Conservation (phyloP, 2,797 vertebrate genomes). For the Aplochiton taeniatus region DNA sequence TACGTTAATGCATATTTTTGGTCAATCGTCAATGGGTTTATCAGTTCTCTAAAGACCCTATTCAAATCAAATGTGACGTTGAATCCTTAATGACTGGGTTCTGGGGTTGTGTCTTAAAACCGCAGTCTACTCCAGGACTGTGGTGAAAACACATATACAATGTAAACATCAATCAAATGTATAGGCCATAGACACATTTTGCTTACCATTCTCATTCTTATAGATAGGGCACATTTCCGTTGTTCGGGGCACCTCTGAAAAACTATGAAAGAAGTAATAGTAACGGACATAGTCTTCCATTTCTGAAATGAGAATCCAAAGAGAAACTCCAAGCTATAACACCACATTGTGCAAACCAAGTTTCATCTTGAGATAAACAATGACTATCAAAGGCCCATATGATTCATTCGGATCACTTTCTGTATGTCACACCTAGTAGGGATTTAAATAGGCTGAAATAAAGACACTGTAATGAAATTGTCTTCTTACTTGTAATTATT, state of each 20-base stretch:
- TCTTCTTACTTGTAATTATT: background rate
- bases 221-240: conserved; percentile 60
- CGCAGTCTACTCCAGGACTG: too few species aligned
- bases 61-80: too few species aligned
- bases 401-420: too few species aligned
- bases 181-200: background rate
- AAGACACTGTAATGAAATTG: conserved; percentile 30
- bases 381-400: too few species aligned
- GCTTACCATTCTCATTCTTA: conserved; percentile 61
- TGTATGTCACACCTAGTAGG: background rate
- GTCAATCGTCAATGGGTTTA: too few species aligned
- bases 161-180: background rate
- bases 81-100: too few species aligned
- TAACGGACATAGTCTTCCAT: conserved; percentile 58
- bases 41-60: too few species aligned
- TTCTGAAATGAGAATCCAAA: conserved; percentile 45
- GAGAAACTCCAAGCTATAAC: background rate
- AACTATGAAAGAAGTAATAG: conserved; percentile 63
- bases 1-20: too few species aligned
- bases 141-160: background rate
- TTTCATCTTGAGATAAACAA: too few species aligned
- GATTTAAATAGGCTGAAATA: background rate
- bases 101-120: too few species aligned
- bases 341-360: background rate
- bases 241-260: conserved; percentile 33